phyloP scores from a whole-genome alignment of 2,888 invertebrate genomes.

The Tipula vernalis region DNA sequence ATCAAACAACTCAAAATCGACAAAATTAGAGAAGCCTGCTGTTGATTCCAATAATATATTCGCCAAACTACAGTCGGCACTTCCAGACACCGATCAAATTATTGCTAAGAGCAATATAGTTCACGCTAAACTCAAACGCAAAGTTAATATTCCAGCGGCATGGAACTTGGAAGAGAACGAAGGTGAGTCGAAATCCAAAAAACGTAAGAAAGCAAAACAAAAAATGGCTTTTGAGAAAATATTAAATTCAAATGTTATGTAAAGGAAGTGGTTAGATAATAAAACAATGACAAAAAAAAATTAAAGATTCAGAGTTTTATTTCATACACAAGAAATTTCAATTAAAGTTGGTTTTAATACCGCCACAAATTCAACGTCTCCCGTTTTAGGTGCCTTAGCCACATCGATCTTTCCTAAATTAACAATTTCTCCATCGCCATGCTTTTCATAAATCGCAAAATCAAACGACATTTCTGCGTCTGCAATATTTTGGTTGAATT shows the following conservation, averaged over 20 bases:
- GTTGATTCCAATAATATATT: not conserved
- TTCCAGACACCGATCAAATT: not conserved
- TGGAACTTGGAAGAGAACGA: not conserved
- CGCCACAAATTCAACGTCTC: conserved; percentile 5
- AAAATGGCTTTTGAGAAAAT: not conserved
- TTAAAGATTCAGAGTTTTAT: not conserved
- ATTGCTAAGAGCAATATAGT: not conserved
- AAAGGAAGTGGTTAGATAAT: not conserved
- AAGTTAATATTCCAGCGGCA: not conserved
- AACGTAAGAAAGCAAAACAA: not conserved
- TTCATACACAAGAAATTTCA: not conserved
- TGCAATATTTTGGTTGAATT: not conserved
- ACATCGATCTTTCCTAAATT: not conserved
- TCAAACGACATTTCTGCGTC: not conserved
- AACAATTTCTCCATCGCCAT: not conserved
- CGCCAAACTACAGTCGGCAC: not conserved
- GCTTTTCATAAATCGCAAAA: not conserved
- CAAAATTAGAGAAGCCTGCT: not conserved
- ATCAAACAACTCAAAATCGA: not conserved
- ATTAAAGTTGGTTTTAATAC: not conserved
- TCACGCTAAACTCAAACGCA: not conserved
- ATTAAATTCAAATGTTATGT: not conserved
- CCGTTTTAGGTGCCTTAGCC: not conserved
- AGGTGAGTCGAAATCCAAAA: not conserved
- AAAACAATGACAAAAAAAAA: not conserved